Conservation (phyloP, 2,888 invertebrate species). For the Matsumyia berberina region DNA sequence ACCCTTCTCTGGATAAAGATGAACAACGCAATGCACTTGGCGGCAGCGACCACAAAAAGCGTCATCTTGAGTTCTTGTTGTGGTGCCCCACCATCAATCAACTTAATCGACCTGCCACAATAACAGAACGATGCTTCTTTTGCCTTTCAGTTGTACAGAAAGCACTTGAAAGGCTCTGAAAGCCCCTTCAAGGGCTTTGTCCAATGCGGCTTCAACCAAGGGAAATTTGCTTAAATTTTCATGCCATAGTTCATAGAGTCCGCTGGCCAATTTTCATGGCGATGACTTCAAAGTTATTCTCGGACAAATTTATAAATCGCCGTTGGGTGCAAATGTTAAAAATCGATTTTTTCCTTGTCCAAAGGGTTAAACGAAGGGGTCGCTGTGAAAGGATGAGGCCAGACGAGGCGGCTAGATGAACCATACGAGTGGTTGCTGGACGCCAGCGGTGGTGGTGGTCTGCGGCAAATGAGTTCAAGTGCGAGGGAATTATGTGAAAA, state of each 20-base stretch:
- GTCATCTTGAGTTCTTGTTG: slow-evolving; percentile 54
- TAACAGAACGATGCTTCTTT: slow-evolving; percentile 64
- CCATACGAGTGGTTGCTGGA: background rate
- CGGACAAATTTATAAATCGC: slow-evolving; percentile 61
- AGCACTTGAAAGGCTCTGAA: background rate
- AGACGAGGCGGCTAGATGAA: slow-evolving; percentile 41
- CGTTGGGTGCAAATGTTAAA: slow-evolving; percentile 53
- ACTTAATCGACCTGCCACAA: slow-evolving; percentile 75
- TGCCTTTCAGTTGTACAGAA: background rate
- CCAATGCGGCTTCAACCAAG: slow-evolving; percentile 14
- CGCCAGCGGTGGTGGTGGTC: background rate
- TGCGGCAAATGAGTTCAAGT: slow-evolving; percentile 67
- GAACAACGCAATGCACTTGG: slow-evolving; percentile 66
- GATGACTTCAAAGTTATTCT: slow-evolving; percentile 31
- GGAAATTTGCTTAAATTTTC: slow-evolving; percentile 14
- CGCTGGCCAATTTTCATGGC: background rate
- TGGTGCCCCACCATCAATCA: slow-evolving; percentile 64
- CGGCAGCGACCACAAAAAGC: slow-evolving; percentile 31
- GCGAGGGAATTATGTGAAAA: slow-evolving; percentile 57
- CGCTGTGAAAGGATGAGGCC: slow-evolving; percentile 56
- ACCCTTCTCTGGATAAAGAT: slow-evolving; percentile 31
- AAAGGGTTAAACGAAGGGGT: slow-evolving; percentile 62
- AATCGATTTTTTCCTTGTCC: slow-evolving; percentile 63
- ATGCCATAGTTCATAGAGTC: slow-evolving; percentile 45
- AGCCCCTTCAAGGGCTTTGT: slow-evolving; percentile 4